Conservation (phyloP, 2,113 vertebrate species). For the Murina feae region DNA sequence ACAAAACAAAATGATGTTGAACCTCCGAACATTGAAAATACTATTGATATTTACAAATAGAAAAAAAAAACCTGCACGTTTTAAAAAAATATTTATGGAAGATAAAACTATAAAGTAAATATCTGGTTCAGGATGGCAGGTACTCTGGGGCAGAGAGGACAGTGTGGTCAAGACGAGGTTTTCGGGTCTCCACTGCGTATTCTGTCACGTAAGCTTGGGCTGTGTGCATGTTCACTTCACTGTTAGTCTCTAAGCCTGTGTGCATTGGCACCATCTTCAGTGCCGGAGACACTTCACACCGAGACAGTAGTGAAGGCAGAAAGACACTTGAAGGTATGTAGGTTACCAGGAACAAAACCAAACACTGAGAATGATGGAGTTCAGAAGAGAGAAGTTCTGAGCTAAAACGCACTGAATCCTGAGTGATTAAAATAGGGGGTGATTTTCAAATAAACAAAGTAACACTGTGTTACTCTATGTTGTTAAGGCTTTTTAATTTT, state of each 20-base stretch:
- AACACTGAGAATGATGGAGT: not conserved
- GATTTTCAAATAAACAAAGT: not conserved
- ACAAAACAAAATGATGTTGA: not conserved
- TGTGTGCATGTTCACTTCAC: not conserved
- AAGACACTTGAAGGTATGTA: not conserved
- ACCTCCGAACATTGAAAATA: not conserved
- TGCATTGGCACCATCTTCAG: not conserved
- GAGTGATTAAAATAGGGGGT: not conserved
- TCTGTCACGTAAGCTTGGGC: not conserved
- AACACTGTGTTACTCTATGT: slow-evolving; percentile 6
- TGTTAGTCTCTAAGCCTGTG: not conserved
- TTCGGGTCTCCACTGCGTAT: not conserved
- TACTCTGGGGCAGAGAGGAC: not conserved
- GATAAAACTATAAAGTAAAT: not conserved
- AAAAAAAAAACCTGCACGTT: not conserved
- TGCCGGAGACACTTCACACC: not conserved
- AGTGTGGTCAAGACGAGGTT: not conserved
- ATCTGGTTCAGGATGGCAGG: not conserved
- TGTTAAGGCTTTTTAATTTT: not conserved
- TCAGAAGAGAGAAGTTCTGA: not conserved
- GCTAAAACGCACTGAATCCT: not conserved
- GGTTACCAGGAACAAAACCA: not conserved
- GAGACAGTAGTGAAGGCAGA: not conserved
- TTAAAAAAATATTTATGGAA: not conserved
- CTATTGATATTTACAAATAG: not conserved